These are phyloP conservation scores for Chironomus striatipennis DNA, from an alignment of 1,140 invertebrate species.

Conservation along the genomic window DNA sequence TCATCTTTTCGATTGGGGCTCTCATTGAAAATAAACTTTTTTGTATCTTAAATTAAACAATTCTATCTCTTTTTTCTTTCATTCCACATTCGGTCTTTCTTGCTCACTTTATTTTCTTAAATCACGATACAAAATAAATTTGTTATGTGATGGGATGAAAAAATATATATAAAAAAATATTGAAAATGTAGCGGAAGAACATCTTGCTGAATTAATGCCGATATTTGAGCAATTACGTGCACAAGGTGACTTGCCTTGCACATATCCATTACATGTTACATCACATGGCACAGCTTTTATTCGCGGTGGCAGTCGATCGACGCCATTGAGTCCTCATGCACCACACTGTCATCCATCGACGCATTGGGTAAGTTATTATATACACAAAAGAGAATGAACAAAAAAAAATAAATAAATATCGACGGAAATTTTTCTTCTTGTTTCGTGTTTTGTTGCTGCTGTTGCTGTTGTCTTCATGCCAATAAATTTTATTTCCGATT, in stretches of 20 bases:
- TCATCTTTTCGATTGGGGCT: neutral
- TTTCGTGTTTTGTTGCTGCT: neutral
- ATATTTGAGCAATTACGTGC: slow-evolving; percentile 86
- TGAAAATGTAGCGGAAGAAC: slow-evolving; percentile 70
- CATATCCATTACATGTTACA: slow-evolving; percentile 75
- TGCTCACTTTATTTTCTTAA: neutral
- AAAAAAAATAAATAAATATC: too few species aligned
- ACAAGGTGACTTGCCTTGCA: slow-evolving; percentile 76
- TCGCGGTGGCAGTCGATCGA: slow-evolving; percentile 39
- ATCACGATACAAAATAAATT: slow-evolving; percentile 24
- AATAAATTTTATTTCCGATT: neutral
- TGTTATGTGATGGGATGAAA: slow-evolving; percentile 20
- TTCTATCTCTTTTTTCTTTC: neutral
- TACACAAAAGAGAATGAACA: slow-evolving; percentile 6
- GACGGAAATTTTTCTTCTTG: neutral
- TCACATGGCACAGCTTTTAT: slow-evolving; percentile 42
- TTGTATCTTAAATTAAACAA: neutral
- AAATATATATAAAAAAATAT: too few species aligned
- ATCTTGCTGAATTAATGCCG: slow-evolving; percentile 85
- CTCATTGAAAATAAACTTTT: neutral
- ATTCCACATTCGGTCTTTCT: neutral
- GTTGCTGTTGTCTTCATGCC: neutral
- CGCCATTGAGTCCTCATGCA: slow-evolving; percentile 40
- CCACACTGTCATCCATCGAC: slow-evolving; percentile 50
- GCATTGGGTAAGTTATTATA: slow-evolving; percentile 50